phyloP scores from a whole-genome alignment of 2,888 invertebrate species.

The Ophonus ardosiacus region DNA sequence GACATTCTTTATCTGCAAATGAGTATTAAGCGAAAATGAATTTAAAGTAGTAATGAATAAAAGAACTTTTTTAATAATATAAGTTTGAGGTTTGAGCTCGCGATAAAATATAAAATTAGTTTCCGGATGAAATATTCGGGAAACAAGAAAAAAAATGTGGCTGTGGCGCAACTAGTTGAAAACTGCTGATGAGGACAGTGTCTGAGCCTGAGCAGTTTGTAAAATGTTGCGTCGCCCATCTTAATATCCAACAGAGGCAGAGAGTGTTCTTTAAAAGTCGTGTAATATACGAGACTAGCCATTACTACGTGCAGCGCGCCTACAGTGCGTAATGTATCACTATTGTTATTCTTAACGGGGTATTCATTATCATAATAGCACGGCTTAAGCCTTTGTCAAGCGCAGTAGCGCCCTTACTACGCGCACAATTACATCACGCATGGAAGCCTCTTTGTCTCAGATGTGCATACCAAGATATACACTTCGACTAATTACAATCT shows the following conservation, averaged over 20 bases:
- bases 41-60: not conserved
- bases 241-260: slow-evolving; percentile 37
- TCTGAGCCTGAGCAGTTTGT: slow-evolving; percentile 36
- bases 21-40: not conserved
- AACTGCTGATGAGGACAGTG: slow-evolving; percentile 42
- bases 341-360: slow-evolving; percentile 62
- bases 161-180: slow-evolving; percentile 30
- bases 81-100: slow-evolving; percentile 7
- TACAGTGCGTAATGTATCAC: slow-evolving; percentile 63
- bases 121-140: slow-evolving; percentile 9
- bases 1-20: not conserved
- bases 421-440: slow-evolving; percentile 30
- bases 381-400: slow-evolving; percentile 63
- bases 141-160: not conserved
- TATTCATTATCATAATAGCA: slow-evolving; percentile 64
- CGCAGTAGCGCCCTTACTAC: slow-evolving; percentile 58
- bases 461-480: not conserved
- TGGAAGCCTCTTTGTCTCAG: not conserved
- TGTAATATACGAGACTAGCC: slow-evolving; percentile 56
- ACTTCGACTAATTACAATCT: not conserved
- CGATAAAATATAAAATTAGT: slow-evolving; percentile 27
- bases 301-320: slow-evolving; percentile 57
- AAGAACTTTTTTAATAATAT: slow-evolving; percentile 30
- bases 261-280: slow-evolving; percentile 46
- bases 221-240: slow-evolving; percentile 53